A percentile compares a stretch with the other conserved stretches of the same genome.
These are phyloP conservation scores for Noctua pronuba DNA, from an alignment of 2,888 invertebrate genomes.

Conservation along the genomic window DNA sequence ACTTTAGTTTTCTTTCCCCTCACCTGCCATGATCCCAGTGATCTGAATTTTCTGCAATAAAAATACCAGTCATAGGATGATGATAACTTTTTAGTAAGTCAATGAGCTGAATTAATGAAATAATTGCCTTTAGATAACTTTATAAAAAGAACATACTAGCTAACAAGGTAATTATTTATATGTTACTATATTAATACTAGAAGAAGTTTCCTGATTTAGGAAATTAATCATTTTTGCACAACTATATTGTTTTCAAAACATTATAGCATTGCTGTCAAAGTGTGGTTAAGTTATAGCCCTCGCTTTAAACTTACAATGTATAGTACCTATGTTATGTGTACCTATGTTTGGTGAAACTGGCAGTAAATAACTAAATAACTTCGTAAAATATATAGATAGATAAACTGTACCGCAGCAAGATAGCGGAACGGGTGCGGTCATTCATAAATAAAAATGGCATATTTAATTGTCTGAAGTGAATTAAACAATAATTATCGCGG, in stretches of 20 bases:
- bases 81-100: background rate
- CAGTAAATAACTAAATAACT: constrained; percentile 29
- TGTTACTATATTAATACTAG: background rate
- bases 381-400: constrained; percentile 13
- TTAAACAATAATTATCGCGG: constrained; percentile 3
- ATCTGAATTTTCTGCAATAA: background rate
- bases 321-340: too few relatives aligned
- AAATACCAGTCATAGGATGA: background rate
- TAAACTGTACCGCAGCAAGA: constrained; percentile 20
- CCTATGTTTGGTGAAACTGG: background rate
- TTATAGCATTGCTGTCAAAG: background rate
- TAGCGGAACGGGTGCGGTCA: constrained; percentile 47
- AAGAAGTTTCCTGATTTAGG: background rate
- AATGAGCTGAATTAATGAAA: background rate
- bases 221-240: background rate
- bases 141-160: background rate
- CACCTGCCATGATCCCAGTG: too few relatives aligned
- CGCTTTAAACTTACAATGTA: constrained; percentile 2
- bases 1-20: background rate
- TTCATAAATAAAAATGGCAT: constrained; percentile 27
- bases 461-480: constrained; percentile 11
- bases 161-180: background rate
- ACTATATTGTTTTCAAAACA: constrained; percentile 13
- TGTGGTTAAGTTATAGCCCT: constrained; percentile 17
- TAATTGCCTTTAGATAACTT: background rate